phyloP scores from a whole-genome alignment of 2,888 invertebrate genomes.

The Eupithecia pulchellata region DNA sequence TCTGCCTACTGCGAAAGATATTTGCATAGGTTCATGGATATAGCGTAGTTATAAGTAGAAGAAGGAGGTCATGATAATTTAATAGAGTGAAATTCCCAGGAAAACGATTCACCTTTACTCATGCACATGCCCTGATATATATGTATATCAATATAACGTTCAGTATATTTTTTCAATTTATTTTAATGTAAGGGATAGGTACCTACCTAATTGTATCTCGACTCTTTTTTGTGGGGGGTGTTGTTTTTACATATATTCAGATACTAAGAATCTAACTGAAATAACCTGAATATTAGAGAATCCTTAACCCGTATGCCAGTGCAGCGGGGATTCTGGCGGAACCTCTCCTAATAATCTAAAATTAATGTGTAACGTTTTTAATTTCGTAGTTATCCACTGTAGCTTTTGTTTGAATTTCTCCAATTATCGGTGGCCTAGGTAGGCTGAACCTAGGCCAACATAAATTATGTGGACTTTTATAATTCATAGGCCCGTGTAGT shows the following conservation, averaged over 20 bases:
- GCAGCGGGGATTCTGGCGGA: too few species aligned
- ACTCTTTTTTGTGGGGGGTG: background rate
- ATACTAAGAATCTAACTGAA: background rate
- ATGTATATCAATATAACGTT: background rate
- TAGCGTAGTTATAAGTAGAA: background rate
- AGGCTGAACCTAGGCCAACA: too few species aligned
- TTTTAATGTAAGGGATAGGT: too few species aligned
- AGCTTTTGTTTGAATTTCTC: too few species aligned
- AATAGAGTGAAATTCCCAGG: background rate
- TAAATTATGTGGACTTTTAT: too few species aligned
- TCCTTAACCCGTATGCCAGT: too few species aligned
- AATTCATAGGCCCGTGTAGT: too few species aligned
- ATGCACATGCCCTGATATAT: constrained; percentile 26
- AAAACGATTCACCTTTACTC: constrained; percentile 9
- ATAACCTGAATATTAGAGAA: background rate
- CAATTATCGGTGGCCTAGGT: too few species aligned
- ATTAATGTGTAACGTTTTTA: too few species aligned
- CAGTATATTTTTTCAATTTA: too few species aligned
- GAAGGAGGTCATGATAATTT: constrained; percentile 1
- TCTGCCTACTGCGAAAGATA: background rate
- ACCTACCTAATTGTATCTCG: background rate
- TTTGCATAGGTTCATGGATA: background rate
- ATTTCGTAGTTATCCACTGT: too few species aligned
- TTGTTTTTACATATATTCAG: background rate
- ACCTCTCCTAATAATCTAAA: too few species aligned